Evolutionary conservation across 2,797 vertebrate species (phyloP).

Genomic region (Netta rufina): DNA sequence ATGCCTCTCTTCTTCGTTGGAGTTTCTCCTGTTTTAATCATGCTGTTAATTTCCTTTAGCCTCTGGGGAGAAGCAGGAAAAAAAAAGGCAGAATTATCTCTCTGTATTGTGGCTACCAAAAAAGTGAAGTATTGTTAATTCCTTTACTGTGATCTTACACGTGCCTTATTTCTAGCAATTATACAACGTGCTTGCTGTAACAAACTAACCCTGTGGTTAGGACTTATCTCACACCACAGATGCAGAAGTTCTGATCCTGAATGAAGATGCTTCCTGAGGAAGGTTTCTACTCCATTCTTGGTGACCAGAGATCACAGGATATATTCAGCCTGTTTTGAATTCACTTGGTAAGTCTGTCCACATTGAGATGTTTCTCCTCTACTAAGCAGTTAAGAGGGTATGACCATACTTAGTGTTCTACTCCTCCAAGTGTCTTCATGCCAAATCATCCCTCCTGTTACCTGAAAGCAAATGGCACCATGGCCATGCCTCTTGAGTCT

Average conservation of each 20-base stretch:
- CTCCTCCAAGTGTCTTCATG: background rate
- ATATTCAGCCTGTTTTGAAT: rapidly evolving
- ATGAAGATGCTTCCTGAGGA: background rate
- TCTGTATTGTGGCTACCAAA: background rate
- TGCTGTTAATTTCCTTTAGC: conserved; percentile 93
- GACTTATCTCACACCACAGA: rapidly evolving
- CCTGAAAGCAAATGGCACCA: background rate
- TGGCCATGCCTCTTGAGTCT: rapidly evolving
- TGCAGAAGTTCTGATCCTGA: background rate
- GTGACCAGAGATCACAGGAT: background rate
- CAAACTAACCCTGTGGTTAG: rapidly evolving
- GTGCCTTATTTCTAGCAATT: background rate
- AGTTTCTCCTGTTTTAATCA: conserved; percentile 92
- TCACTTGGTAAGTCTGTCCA: background rate
- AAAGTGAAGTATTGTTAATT: background rate
- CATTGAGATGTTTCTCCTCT: rapidly evolving
- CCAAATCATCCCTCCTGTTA: background rate
- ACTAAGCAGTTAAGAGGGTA: rapidly evolving
- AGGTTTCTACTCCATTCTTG: rapidly evolving
- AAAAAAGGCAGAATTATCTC: background rate
- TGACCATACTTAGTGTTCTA: rapidly evolving
- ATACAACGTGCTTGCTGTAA: background rate
- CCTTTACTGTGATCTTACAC: rapidly evolving
- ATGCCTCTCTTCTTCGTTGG: conserved; percentile 91
- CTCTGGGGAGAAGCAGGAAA: conserved; percentile 67